A percentile compares a stretch with the other conserved stretches of the same genome.
Evolutionary conservation across 2,113 vertebrate genomes (phyloP).

Genomic region (Erythrolamprus reginae): DNA sequence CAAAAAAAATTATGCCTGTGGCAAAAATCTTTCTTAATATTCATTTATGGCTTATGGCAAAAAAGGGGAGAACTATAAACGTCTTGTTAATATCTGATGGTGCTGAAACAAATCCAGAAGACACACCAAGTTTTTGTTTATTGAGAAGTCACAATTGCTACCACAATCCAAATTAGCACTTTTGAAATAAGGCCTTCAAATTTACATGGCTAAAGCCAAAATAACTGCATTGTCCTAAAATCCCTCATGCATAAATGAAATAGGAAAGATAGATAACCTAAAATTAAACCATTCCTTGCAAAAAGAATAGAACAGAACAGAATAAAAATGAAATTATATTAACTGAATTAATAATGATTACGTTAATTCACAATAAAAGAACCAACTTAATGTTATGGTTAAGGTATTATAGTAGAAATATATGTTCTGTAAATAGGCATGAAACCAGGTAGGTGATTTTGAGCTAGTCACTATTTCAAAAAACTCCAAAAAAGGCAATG

Average conservation of each 20-base stretch:
- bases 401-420: not conserved
- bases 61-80: not conserved
- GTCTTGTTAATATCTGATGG: not conserved
- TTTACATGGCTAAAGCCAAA: not conserved
- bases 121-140: not conserved
- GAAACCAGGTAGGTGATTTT: not conserved
- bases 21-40: not conserved
- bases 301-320: not conserved
- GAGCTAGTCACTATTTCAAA: not conserved
- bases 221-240: not conserved
- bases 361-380: not conserved
- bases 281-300: not conserved
- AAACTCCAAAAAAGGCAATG: not conserved
- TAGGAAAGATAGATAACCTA: not conserved
- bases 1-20: constrained; percentile 33
- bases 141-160: not conserved
- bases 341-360: not conserved
- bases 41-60: not conserved
- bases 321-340: not conserved
- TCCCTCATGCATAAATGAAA: not conserved
- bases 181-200: not conserved
- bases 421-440: not conserved
- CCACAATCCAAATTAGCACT: not conserved
- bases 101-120: not conserved
- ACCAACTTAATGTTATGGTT: not conserved